Evolutionary conservation across 2,888 invertebrate species (phyloP).

Genomic region (Trichopria drosophilae): DNA sequence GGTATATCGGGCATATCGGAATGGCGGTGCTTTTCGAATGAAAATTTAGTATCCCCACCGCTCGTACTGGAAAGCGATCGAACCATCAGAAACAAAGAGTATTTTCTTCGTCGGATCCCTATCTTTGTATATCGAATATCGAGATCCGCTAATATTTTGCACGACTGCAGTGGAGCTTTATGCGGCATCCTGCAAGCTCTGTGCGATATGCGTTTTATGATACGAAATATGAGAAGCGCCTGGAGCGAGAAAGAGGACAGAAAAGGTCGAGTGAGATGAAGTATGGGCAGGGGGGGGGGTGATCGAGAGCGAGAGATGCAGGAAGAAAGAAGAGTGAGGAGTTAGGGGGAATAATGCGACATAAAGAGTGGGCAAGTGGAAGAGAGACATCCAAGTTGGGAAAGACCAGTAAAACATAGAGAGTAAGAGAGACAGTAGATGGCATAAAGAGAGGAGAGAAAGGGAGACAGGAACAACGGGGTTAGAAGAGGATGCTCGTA

Average conservation of each 20-base stretch:
- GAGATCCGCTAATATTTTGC: constrained; percentile 24
- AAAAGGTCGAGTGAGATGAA: constrained; percentile 8
- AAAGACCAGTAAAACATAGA: not conserved
- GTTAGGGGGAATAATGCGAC: constrained; percentile 3
- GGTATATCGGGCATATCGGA: too few species aligned
- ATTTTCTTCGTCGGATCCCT: too few species aligned
- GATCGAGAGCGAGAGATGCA: too few species aligned
- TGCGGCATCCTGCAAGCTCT: constrained; percentile 24
- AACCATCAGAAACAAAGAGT: too few species aligned
- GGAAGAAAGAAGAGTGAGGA: constrained; percentile 7
- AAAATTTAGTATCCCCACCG: too few species aligned
- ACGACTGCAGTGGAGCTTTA: constrained; percentile 3
- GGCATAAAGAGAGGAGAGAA: not conserved
- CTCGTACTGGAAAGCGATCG: too few species aligned
- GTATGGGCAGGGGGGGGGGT: not conserved
- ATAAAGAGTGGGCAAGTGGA: not conserved
- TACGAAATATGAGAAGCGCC: constrained; percentile 17
- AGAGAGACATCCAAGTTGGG: not conserved
- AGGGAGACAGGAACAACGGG: not conserved
- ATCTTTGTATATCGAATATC: too few species aligned
- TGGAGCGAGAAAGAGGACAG: constrained; percentile 13
- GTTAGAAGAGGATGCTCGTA: not conserved
- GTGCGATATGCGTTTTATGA: constrained; percentile 17
- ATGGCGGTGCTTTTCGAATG: too few species aligned
- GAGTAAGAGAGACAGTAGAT: not conserved